These are phyloP conservation scores for Drosophila bocqueti DNA, from an alignment of 1,140 invertebrate genomes.

Conservation along the genomic window DNA sequence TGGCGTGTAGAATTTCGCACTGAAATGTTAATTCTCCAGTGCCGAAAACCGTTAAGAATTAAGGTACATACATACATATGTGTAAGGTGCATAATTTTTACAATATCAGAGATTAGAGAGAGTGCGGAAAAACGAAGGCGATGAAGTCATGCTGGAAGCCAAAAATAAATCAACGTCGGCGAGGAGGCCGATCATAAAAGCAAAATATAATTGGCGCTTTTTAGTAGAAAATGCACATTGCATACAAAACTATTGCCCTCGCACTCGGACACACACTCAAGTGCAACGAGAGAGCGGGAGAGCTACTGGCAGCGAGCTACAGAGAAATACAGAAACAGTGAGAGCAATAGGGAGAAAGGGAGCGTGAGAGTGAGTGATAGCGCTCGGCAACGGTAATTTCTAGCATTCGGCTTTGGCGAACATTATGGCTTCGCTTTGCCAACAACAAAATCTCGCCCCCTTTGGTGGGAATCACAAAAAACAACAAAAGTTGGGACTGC, in stretches of 20 bases:
- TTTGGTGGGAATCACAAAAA: conserved; percentile 39
- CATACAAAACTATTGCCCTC: conserved; percentile 55
- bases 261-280: conserved; percentile 19
- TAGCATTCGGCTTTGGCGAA: conserved; percentile 56
- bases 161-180: conserved; percentile 67
- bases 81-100: conserved; percentile 66
- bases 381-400: conserved; percentile 71
- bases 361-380: conserved; percentile 42
- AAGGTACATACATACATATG: conserved; percentile 61
- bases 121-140: conserved; percentile 43
- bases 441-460: conserved; percentile 65
- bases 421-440: conserved; percentile 75
- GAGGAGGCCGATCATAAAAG: conserved; percentile 63
- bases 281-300: conserved; percentile 4
- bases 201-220: conserved; percentile 76
- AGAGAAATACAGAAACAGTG: background rate
- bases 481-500: conserved; percentile 31
- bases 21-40: conserved; percentile 54
- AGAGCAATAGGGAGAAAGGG: conserved; percentile 7
- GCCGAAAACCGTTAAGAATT: conserved; percentile 67
- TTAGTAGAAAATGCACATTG: conserved; percentile 74
- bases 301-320: conserved; percentile 14
- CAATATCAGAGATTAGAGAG: conserved; percentile 26
- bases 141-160: conserved; percentile 77
- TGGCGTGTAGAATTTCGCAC: conserved; percentile 73